Percentiles rank a stretch among this genome's conserved stretches.
phyloP scores from a whole-genome alignment of 2,888 invertebrate genomes.

The Coecobrya sp. region DNA sequence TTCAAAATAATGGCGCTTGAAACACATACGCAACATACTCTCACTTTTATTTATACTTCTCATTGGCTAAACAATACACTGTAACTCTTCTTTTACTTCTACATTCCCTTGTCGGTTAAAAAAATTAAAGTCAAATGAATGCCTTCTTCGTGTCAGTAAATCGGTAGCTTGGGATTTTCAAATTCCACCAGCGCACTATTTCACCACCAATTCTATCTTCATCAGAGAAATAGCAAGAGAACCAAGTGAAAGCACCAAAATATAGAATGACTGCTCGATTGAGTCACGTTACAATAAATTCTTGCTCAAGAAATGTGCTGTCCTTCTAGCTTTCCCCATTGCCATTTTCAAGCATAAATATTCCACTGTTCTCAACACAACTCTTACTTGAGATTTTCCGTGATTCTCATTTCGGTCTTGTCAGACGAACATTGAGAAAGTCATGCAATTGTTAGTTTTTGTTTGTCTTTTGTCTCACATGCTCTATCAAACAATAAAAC shows the following conservation, averaged over 20 bases:
- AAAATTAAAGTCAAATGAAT: conserved; percentile 24
- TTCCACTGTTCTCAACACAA: not conserved
- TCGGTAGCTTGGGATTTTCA: conserved; percentile 41
- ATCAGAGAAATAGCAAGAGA: not conserved
- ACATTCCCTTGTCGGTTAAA: conserved; percentile 19
- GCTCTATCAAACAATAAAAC: not conserved
- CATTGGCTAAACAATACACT: not conserved
- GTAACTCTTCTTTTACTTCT: not conserved
- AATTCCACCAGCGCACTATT: conserved; percentile 28
- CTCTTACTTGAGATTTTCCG: not conserved
- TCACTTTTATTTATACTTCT: not conserved
- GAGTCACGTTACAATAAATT: conserved; percentile 33
- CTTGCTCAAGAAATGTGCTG: not conserved
- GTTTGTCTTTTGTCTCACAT: conserved; percentile 61
- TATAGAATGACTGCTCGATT: not conserved
- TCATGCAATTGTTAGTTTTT: conserved; percentile 23
- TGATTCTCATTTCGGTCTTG: conserved; percentile 43
- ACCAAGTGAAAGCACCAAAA: not conserved
- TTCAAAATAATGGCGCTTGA: conserved; percentile 8
- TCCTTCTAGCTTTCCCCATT: not conserved
- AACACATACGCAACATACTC: too few species aligned
- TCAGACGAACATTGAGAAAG: not conserved
- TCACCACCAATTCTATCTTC: conserved; percentile 28
- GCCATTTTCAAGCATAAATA: conserved; percentile 19
- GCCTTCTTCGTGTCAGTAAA: conserved; percentile 45